Evolutionary conservation across 2,888 invertebrate genomes (phyloP).

Genomic region (Pocota personata): DNA sequence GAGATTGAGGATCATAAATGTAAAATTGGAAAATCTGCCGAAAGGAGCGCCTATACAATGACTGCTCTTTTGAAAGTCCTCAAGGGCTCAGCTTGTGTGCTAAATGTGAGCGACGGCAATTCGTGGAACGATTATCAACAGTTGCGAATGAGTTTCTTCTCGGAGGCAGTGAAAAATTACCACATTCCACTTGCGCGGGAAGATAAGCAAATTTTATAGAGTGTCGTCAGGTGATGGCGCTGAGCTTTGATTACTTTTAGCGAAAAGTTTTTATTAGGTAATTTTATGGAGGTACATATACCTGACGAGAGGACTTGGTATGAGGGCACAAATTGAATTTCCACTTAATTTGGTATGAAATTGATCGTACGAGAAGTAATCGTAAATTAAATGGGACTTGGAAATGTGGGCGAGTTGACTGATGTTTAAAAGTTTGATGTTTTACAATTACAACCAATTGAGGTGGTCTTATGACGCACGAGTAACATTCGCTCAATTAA

Average conservation of each 20-base stretch:
- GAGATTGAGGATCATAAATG: slow-evolving; percentile 59
- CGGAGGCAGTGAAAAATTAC: slow-evolving; percentile 1
- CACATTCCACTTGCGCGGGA: not conserved
- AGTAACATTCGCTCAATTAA: not conserved
- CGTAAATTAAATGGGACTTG: slow-evolving; percentile 5
- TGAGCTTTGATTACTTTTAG: slow-evolving; percentile 43
- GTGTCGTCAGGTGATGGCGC: slow-evolving; percentile 51
- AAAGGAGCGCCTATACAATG: not conserved
- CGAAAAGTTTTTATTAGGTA: slow-evolving; percentile 39
- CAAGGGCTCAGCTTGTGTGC: not conserved
- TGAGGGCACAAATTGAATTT: slow-evolving; percentile 37
- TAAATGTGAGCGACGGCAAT: slow-evolving; percentile 1
- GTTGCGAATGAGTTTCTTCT: slow-evolving; percentile 21
- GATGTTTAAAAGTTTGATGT: slow-evolving; percentile 8
- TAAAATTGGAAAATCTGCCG: slow-evolving; percentile 49
- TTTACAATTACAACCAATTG: slow-evolving; percentile 15
- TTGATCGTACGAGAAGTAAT: slow-evolving; percentile 19
- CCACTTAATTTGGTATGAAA: slow-evolving; percentile 41
- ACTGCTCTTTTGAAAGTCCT: not conserved
- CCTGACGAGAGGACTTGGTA: not conserved
- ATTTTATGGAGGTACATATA: slow-evolving; percentile 23
- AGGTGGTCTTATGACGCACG: not conserved
- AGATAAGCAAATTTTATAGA: slow-evolving; percentile 62
- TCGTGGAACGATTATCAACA: slow-evolving; percentile 47
- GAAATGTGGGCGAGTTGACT: not conserved